Evolutionary conservation across 2,797 vertebrate genomes (phyloP).

Genomic region (Amazonetta brasiliensis): DNA sequence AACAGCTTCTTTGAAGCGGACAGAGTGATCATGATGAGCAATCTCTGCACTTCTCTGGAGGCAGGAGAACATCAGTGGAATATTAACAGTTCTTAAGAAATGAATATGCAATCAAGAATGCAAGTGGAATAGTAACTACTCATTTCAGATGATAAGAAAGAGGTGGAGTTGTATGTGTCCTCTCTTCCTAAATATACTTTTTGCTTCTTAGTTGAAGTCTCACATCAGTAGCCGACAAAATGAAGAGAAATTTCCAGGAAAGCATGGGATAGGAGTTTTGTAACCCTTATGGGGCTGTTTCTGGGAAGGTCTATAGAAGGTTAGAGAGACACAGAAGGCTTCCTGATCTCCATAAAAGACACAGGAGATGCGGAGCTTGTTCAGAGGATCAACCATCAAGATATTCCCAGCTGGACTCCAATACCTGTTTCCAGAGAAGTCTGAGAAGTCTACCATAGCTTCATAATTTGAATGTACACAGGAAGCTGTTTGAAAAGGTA

Average conservation of each 20-base stretch:
- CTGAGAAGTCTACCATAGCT: not conserved
- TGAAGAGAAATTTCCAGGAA: not conserved
- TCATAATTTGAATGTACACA: not conserved
- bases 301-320: not conserved
- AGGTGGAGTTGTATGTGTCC: not conserved
- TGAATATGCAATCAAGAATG: not conserved
- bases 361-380: not conserved
- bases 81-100: not conserved
- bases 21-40: not conserved
- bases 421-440: not conserved
- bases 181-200: not conserved
- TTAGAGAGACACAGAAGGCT: not conserved
- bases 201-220: not conserved
- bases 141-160: not conserved
- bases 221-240: not conserved
- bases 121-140: not conserved
- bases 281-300: not conserved
- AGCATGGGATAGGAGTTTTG: not conserved
- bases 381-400: not conserved
- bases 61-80: rapidly evolving
- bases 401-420: rapidly evolving
- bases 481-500: slow-evolving; percentile 38
- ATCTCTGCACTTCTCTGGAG: not conserved
- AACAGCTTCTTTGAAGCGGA: not conserved
- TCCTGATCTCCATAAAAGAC: not conserved